Evolutionary conservation across 1,140 invertebrate species (phyloP).

Genomic region (Brachionus sp.): DNA sequence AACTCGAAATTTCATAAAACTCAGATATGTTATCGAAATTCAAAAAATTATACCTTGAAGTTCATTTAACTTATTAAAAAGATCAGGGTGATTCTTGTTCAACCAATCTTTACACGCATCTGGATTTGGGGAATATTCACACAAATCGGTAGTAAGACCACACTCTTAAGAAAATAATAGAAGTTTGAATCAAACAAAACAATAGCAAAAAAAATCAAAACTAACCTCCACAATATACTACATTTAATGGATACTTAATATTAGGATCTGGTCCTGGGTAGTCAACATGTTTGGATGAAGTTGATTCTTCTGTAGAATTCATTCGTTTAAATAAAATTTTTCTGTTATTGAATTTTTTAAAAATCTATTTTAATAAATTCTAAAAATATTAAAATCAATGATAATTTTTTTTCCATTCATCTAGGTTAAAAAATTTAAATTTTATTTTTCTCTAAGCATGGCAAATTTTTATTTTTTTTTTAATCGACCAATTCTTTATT

Average conservation of each 20-base stretch:
- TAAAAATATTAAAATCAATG: background rate
- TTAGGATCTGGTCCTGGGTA: constrained; percentile 33
- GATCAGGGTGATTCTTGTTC: background rate
- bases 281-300: background rate
- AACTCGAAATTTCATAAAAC: background rate
- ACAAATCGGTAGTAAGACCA: constrained; percentile 22
- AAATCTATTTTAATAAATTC: constrained; percentile 13
- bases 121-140: constrained; percentile 40
- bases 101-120: constrained; percentile 37
- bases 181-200: background rate
- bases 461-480: background rate
- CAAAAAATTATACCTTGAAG: background rate
- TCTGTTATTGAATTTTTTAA: background rate
- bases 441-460: background rate
- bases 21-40: background rate
- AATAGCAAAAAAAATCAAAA: background rate
- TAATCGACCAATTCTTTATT: background rate
- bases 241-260: constrained; percentile 35
- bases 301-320: background rate
- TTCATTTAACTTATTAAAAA: constrained; percentile 25
- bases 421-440: background rate
- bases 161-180: background rate
- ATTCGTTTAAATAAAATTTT: background rate
- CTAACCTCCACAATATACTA: constrained; percentile 44
- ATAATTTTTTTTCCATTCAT: background rate